Evolutionary conservation across 2,888 invertebrate species (phyloP).

Genomic region (Sphinx pinastri): DNA sequence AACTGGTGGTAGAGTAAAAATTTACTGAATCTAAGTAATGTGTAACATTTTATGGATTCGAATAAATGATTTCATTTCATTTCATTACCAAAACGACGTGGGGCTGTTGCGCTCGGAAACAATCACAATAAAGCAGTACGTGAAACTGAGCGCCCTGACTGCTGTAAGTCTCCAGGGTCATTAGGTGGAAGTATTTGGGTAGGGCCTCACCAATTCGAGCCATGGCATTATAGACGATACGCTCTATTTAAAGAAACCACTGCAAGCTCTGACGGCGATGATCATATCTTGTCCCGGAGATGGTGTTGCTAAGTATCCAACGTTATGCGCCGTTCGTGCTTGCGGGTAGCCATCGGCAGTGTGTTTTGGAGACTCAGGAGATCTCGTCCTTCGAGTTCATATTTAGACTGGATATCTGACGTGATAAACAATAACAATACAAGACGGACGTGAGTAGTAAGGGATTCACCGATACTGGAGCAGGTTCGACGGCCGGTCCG

Average conservation of each 20-base stretch:
- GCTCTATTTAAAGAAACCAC: conserved; percentile 23
- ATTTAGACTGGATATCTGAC: conserved; percentile 23
- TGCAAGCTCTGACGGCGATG: conserved; percentile 25
- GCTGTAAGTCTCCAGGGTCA: conserved; percentile 10
- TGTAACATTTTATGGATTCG: too few species aligned
- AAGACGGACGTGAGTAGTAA: background rate
- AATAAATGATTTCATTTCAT: too few species aligned
- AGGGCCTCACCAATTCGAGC: background rate
- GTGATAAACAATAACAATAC: background rate
- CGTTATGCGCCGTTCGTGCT: conserved; percentile 24
- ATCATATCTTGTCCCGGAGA: conserved; percentile 8
- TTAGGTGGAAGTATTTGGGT: conserved; percentile 23
- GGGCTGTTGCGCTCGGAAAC: conserved; percentile 25
- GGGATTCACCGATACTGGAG: too few species aligned
- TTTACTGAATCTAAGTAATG: too few species aligned
- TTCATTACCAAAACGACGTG: conserved; percentile 26
- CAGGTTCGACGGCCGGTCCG: too few species aligned
- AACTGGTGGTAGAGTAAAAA: too few species aligned
- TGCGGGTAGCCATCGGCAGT: conserved; percentile 15
- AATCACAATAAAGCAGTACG: conserved; percentile 25
- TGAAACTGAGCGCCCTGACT: conserved; percentile 21
- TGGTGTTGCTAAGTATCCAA: conserved; percentile 8
- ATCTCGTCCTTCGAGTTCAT: conserved; percentile 26
- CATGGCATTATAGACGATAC: background rate
- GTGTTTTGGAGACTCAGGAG: conserved; percentile 29